These are phyloP conservation scores for Babyrousa celebensis DNA, from an alignment of 2,797 vertebrate genomes.

Conservation along the genomic window DNA sequence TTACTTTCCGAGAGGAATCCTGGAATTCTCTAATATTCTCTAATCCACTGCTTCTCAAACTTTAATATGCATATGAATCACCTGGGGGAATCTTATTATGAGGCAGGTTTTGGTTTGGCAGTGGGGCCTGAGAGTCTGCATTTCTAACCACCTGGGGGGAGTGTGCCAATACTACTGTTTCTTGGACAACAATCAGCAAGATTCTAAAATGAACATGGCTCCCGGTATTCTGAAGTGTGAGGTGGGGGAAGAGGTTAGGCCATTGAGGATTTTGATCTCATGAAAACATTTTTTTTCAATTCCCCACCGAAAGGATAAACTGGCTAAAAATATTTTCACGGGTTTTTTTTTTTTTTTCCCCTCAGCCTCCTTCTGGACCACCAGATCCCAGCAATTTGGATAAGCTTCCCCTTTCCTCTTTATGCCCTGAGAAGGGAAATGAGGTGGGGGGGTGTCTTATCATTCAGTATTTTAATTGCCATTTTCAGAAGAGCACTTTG, in stretches of 20 bases:
- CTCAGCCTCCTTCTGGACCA: neutral
- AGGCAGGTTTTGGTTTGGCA: neutral
- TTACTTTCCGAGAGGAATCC: constrained; percentile 4
- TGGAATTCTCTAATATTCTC: neutral
- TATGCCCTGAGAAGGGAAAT: neutral
- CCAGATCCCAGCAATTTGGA: constrained; percentile 8
- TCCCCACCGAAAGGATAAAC: neutral
- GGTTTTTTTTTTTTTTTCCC: neutral
- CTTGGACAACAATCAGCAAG: neutral
- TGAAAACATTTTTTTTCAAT: neutral
- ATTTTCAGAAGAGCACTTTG: neutral
- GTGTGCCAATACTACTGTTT: neutral
- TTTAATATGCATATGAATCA: neutral
- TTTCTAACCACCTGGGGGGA: neutral
- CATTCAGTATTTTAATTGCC: neutral
- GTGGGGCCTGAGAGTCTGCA: neutral
- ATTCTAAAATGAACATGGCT: constrained; percentile 45
- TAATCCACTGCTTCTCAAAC: neutral
- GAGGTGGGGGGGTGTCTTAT: neutral
- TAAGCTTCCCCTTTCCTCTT: neutral
- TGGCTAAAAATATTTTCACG: neutral
- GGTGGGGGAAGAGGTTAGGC: neutral
- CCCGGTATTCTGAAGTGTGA: neutral
- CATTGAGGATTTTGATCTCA: neutral
- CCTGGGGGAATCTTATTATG: neutral